phyloP scores from a whole-genome alignment of 2,113 vertebrate genomes.

The Lethenteron reissneri region DNA sequence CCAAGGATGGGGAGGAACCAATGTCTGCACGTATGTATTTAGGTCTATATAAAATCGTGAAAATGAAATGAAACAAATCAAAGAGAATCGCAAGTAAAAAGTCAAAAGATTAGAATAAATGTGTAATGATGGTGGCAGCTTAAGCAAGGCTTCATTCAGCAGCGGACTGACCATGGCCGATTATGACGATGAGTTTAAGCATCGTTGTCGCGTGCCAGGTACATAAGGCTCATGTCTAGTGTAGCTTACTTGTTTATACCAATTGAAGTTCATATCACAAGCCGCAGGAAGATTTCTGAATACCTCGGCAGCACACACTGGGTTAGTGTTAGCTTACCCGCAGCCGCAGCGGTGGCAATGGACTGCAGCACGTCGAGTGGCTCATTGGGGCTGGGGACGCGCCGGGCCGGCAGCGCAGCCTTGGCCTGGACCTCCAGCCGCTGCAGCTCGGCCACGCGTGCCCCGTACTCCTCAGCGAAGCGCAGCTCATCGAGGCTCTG shows the following conservation, averaged over 20 bases:
- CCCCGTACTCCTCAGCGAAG: conserved; percentile 69
- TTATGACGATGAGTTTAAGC: no score
- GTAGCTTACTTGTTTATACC: neutral
- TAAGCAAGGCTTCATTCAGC: conserved; percentile 1
- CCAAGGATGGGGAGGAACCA: no score
- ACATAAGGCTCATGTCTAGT: neutral
- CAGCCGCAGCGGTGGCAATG: conserved; percentile 74
- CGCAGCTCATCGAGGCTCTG: conserved; percentile 47
- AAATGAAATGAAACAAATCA: no score
- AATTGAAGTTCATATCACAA: neutral
- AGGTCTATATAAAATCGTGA: no score
- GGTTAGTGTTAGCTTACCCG: conserved; percentile 29
- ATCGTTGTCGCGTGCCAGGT: neutral
- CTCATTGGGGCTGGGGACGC: conserved; percentile 33
- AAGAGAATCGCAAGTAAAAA: no score
- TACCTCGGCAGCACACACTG: neutral
- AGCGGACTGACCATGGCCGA: neutral
- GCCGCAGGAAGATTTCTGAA: neutral
- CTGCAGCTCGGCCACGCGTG: conserved; percentile 47
- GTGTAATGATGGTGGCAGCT: no score
- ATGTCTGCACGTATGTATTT: no score
- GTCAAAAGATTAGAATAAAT: no score
- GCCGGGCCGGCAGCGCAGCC: conserved; percentile 15
- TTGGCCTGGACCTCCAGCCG: conserved; percentile 49
- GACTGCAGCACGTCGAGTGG: conserved; percentile 62